Conservation (phyloP, 2,888 invertebrate species). For the Sinotaia quadrata region DNA sequence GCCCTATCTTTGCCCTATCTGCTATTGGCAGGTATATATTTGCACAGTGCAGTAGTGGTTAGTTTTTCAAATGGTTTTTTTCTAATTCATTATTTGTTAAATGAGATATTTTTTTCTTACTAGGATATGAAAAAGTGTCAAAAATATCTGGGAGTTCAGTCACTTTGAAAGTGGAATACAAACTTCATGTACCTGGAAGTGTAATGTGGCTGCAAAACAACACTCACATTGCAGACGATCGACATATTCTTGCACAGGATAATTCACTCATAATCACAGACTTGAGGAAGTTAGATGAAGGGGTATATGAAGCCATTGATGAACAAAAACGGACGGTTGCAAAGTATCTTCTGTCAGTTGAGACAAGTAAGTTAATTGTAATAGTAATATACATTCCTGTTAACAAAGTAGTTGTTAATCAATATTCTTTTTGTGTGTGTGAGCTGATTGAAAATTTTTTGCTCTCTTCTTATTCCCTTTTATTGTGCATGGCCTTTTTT, state of each 20-base stretch:
- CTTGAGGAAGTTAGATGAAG: constrained; percentile 42
- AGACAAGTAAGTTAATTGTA: constrained; percentile 46
- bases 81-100: too few species aligned
- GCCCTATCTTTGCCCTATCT: too few species aligned
- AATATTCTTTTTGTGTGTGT: too few species aligned
- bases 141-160: constrained; percentile 42
- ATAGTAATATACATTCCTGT: too few species aligned
- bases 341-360: constrained; percentile 40
- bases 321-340: constrained; percentile 39
- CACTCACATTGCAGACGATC: constrained; percentile 31
- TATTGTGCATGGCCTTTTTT: background rate
- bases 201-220: constrained; percentile 44
- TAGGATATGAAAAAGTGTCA: constrained; percentile 39
- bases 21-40: too few species aligned
- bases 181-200: constrained; percentile 41
- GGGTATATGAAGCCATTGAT: constrained; percentile 42
- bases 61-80: too few species aligned
- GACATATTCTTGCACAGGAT: constrained; percentile 44
- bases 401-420: too few species aligned
- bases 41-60: too few species aligned
- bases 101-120: constrained; percentile 5
- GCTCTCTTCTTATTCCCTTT: background rate
- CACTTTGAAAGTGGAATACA: constrained; percentile 39
- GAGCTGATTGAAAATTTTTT: too few species aligned
- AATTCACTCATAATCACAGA: constrained; percentile 50